A percentile compares a stretch with the other conserved stretches of the same genome.
Conservation (phyloP, 2,113 vertebrate genomes). For the Capreolus pygargus region DNA sequence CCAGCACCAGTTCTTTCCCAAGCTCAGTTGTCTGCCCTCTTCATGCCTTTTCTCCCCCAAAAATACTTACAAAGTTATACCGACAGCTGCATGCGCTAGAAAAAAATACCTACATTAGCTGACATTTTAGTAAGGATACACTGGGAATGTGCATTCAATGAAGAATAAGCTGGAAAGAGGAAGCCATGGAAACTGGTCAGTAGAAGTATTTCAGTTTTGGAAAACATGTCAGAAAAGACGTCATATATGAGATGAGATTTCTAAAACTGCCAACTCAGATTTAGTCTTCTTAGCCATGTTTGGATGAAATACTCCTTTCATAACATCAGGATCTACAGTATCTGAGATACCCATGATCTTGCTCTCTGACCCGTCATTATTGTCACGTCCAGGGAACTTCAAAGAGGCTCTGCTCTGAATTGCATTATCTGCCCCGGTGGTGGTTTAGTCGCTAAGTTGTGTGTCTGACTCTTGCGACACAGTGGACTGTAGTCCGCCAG, state of each 20-base stretch:
- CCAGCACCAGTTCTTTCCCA: not conserved
- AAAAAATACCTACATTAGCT: not conserved
- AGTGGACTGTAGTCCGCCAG: not conserved
- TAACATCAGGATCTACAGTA: not conserved
- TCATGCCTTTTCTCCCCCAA: not conserved
- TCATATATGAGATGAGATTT: not conserved
- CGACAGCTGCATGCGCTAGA: not conserved
- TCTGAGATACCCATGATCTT: constrained; percentile 20
- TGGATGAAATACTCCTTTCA: not conserved
- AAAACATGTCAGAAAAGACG: not conserved
- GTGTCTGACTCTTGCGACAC: not conserved
- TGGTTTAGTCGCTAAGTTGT: not conserved
- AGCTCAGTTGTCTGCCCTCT: not conserved
- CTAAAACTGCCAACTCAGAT: not conserved
- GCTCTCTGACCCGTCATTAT: not conserved
- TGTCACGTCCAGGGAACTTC: not conserved
- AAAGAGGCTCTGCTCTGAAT: not conserved
- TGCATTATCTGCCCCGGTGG: not conserved
- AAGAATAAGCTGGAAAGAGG: not conserved
- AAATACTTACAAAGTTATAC: not conserved
- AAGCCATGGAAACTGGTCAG: not conserved
- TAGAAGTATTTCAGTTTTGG: not conserved
- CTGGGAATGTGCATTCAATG: fast-evolving
- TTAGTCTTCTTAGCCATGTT: not conserved
- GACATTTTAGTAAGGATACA: not conserved